These are phyloP conservation scores for Dendronephthya gigantea DNA, from an alignment of 64 coral and sea anemone genomes.

Conservation along the genomic window DNA sequence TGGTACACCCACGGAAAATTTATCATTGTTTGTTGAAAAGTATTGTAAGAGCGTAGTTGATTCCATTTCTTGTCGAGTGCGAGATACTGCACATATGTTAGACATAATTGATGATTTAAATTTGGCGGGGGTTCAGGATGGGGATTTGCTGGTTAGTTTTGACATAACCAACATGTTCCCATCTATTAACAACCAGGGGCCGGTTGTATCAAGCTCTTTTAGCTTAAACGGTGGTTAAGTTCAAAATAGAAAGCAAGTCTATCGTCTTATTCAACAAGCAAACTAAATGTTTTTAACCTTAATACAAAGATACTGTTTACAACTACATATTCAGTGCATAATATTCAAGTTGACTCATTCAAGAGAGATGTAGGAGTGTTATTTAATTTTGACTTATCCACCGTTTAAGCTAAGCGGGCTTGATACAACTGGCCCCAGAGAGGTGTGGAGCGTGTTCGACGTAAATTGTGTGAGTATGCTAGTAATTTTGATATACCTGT, in stretches of 20 bases:
- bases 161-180: constrained; percentile 9
- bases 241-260: too few relatives aligned
- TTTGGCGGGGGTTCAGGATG: background rate
- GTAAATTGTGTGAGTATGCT: background rate
- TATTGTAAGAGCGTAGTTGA: background rate
- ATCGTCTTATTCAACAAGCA: too few relatives aligned
- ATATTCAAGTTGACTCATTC: too few relatives aligned
- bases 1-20: constrained; percentile 9
- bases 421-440: too few relatives aligned
- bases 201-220: too few relatives aligned
- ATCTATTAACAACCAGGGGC: background rate
- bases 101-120: background rate
- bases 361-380: too few relatives aligned
- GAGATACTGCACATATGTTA: background rate
- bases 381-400: too few relatives aligned
- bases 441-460: background rate
- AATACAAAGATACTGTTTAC: too few relatives aligned
- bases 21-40: constrained; percentile 2
- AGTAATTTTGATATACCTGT: background rate
- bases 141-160: background rate
- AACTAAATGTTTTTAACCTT: too few relatives aligned
- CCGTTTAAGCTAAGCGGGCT: too few relatives aligned
- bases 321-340: too few relatives aligned
- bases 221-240: too few relatives aligned
- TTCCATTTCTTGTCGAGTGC: background rate